phyloP scores from a whole-genome alignment of 2,888 invertebrate genomes.

The Lottia scabra region DNA sequence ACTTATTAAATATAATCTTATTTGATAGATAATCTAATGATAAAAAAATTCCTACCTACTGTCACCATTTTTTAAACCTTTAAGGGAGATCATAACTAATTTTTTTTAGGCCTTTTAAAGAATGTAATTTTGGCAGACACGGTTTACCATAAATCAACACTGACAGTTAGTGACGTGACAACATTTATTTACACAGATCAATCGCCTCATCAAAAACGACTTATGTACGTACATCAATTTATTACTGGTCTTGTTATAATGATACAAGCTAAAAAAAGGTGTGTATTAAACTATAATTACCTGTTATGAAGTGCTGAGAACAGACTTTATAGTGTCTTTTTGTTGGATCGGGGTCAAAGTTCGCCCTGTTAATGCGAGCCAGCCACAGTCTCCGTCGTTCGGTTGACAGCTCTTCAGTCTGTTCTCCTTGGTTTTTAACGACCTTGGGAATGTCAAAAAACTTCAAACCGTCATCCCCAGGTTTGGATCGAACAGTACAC shows the following conservation, averaged over 20 bases:
- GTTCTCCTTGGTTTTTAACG: slow-evolving; percentile 16
- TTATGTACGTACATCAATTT: background rate
- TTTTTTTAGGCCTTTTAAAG: too few relatives aligned
- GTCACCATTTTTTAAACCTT: background rate
- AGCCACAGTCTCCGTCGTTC: slow-evolving; percentile 14
- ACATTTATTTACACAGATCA: too few relatives aligned
- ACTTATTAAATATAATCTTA: too few relatives aligned
- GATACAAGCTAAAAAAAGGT: background rate
- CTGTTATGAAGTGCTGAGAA: slow-evolving; percentile 19
- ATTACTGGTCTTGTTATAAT: background rate
- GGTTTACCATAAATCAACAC: too few relatives aligned
- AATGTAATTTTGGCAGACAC: too few relatives aligned
- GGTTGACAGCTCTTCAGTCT: slow-evolving; percentile 12
- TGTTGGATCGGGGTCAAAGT: slow-evolving; percentile 8
- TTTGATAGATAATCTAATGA: background rate
- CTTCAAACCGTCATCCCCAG: background rate
- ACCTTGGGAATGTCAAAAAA: slow-evolving; percentile 16
- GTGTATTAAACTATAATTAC: slow-evolving; percentile 5
- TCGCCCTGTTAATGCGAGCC: slow-evolving; percentile 14
- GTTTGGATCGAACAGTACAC: slow-evolving; percentile 11
- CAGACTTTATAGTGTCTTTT: slow-evolving; percentile 22
- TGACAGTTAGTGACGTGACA: too few relatives aligned
- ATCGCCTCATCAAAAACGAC: too few relatives aligned
- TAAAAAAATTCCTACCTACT: background rate
- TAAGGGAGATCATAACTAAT: background rate